A percentile compares a stretch with the other conserved stretches of the same genome.
phyloP scores from a whole-genome alignment of 1,140 invertebrate species.

The Drosophila grimshawi region DNA sequence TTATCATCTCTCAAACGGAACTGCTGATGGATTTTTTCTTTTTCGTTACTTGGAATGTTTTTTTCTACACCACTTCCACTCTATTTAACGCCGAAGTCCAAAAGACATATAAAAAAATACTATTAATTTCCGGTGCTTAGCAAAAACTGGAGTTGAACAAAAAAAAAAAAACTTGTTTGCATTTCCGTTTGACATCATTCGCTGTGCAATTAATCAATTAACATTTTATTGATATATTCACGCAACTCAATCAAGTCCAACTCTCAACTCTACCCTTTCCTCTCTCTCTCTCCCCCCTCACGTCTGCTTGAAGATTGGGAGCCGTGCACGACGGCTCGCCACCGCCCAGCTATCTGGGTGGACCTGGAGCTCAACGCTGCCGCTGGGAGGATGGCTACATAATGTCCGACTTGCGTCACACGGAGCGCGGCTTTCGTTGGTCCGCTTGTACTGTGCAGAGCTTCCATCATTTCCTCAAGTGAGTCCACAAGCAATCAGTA shows the following conservation, averaged over 20 bases:
- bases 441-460: slow-evolving; percentile 96
- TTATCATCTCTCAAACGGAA: slow-evolving; percentile 35
- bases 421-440: slow-evolving; percentile 97
- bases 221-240: slow-evolving; percentile 44
- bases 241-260: slow-evolving; percentile 47
- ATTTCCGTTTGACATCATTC: slow-evolving; percentile 79
- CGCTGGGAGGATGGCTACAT: slow-evolving; percentile 98
- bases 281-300: no score
- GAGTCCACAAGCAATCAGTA: slow-evolving; percentile 75
- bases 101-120: slow-evolving; percentile 41
- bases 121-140: slow-evolving; percentile 49
- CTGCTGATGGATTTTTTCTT: slow-evolving; percentile 12
- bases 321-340: slow-evolving; percentile 98
- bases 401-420: slow-evolving; percentile 97
- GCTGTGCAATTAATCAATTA: slow-evolving; percentile 74
- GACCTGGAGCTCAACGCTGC: slow-evolving; percentile 97
- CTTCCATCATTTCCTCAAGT: slow-evolving; percentile 98
- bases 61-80: slow-evolving; percentile 19
- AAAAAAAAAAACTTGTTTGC: slow-evolving; percentile 65
- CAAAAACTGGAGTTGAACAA: slow-evolving; percentile 46
- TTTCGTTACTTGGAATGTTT: neutral
- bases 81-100: slow-evolving; percentile 40
- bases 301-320: slow-evolving; percentile 88
- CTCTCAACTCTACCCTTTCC: no score
- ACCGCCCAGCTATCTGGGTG: slow-evolving; percentile 96